Conservation (phyloP, 2,113 vertebrate species). For the western clawed frog (Xenopus tropicalis) region UCB_Xtro_10.0 CM004443.2:72664001-72664500, state of each 20-base stretch:
- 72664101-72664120: conserved; percentile 46
- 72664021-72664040: no score
- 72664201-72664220: conserved; percentile 57
- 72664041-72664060: neutral
- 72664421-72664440: neutral
- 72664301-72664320: conserved; percentile 35
- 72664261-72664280: conserved; percentile 68
- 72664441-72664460: no score
- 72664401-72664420: neutral
- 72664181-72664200: conserved; percentile 34
- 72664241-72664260: conserved; percentile 64
- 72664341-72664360: conserved; percentile 1
- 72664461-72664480: no score
- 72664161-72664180: conserved; percentile 50
- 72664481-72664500: no score
- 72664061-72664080: neutral
- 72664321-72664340: conserved; percentile 30
- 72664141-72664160: conserved; percentile 65
- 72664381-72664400: conserved; percentile 1
- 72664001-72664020: no score
- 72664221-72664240: conserved; percentile 84
- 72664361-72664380: neutral
- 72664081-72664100: neutral
- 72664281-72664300: conserved; percentile 65
- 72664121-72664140: conserved; percentile 60